These are phyloP conservation scores for Phortica okadai DNA, from an alignment of 2,888 invertebrate genomes.

Conservation along the genomic window DNA sequence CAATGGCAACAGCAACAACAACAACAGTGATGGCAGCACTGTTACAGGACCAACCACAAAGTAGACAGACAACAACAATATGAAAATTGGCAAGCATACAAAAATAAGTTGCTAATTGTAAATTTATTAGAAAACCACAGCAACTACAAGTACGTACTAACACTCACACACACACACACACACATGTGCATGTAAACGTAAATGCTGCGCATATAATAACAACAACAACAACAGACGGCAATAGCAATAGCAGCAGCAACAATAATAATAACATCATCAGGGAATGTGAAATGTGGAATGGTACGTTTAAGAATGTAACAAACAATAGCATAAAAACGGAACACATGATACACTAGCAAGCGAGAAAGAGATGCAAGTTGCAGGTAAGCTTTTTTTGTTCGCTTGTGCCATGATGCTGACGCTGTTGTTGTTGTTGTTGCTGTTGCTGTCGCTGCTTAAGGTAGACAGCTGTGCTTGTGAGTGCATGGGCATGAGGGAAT, in stretches of 20 bases:
- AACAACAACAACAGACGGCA: neutral
- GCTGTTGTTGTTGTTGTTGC: no score
- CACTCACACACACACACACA: neutral
- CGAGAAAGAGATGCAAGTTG: no score
- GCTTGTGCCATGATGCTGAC: no score
- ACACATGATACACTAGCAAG: no score
- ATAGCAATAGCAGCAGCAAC: neutral
- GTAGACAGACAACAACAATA: constrained; percentile 15
- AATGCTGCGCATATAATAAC: neutral
- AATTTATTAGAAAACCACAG: constrained; percentile 31
- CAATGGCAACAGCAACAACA: neutral
- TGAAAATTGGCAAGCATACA: constrained; percentile 27
- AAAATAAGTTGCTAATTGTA: constrained; percentile 29
- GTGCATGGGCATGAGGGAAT: no score
- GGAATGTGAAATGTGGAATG: no score
- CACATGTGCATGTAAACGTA: neutral
- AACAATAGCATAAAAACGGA: no score
- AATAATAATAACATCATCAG: neutral
- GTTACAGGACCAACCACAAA: neutral
- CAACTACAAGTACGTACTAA: neutral
- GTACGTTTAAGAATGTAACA: no score
- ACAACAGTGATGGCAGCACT: neutral
- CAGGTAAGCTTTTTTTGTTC: no score
- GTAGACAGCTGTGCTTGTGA: no score
- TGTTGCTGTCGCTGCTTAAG: no score